Conservation (phyloP, 2,888 invertebrate genomes). For the Pollenia labialis region DNA sequence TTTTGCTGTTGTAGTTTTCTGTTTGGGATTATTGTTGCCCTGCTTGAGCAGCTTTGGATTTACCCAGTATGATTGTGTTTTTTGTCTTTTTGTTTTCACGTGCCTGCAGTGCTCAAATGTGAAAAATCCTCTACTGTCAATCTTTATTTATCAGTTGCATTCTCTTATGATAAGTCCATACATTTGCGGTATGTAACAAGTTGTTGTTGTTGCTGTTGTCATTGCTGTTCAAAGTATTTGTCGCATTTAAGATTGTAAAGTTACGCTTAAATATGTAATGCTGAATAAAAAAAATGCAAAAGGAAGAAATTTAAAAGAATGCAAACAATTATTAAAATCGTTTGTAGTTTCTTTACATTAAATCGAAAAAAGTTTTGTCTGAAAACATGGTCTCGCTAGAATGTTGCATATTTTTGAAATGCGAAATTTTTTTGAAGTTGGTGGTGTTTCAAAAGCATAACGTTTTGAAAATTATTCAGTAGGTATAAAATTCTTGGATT, state of each 20-base stretch:
- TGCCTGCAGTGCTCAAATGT: constrained; percentile 54
- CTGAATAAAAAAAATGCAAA: background rate
- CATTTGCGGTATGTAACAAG: constrained; percentile 56
- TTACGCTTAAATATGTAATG: constrained; percentile 50
- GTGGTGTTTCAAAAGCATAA: no score
- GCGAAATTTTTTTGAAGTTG: no score
- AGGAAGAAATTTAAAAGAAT: background rate
- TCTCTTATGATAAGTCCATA: constrained; percentile 46
- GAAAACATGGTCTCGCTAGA: no score
- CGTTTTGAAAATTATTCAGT: no score
- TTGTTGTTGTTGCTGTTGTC: constrained; percentile 56
- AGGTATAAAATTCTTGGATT: no score
- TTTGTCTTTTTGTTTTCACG: constrained; percentile 17
- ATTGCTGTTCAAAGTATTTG: constrained; percentile 64
- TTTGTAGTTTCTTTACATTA: no score
- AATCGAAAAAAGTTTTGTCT: no score
- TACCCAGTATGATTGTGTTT: constrained; percentile 19
- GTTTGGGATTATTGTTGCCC: constrained; percentile 51
- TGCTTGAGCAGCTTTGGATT: constrained; percentile 25
- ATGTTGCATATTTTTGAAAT: no score
- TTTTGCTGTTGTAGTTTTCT: constrained; percentile 16
- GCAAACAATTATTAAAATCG: background rate
- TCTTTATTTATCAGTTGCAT: constrained; percentile 71
- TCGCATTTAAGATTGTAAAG: constrained; percentile 64
- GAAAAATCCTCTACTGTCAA: constrained; percentile 66